Conservation (phyloP, 2,797 vertebrate genomes). For the Mus minutoides region DNA sequence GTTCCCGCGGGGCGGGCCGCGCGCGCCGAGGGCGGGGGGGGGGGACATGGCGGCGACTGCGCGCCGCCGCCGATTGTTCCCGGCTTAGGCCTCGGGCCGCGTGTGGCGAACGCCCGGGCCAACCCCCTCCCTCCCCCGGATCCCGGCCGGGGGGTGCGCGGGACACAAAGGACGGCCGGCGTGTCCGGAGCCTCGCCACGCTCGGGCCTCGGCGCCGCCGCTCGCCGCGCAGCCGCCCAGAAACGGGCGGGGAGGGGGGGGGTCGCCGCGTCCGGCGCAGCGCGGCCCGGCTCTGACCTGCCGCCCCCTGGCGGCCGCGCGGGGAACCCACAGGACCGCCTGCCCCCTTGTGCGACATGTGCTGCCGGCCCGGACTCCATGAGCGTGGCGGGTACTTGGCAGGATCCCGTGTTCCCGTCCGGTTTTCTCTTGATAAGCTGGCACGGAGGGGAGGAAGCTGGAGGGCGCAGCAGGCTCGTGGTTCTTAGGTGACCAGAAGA, state of each 20-base stretch:
- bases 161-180: slow-evolving; percentile 89
- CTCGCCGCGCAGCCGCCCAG: slow-evolving; percentile 76
- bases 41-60: slow-evolving; percentile 89
- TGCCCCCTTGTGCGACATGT: slow-evolving; percentile 84
- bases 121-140: slow-evolving; percentile 55
- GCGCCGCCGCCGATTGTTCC: slow-evolving; percentile 88
- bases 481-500: not conserved
- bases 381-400: slow-evolving; percentile 79
- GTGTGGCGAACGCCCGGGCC: slow-evolving; percentile 74
- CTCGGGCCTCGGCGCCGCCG: slow-evolving; percentile 86
- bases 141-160: slow-evolving; percentile 81
- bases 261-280: slow-evolving; percentile 75
- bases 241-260: slow-evolving; percentile 28
- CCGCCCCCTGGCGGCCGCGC: slow-evolving; percentile 73
- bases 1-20: slow-evolving; percentile 84
- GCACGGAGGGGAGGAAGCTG: not conserved
- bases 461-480: not conserved
- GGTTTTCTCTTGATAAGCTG: slow-evolving; percentile 63
- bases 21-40: slow-evolving; percentile 86
- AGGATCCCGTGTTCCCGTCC: not conserved
- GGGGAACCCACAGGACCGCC: slow-evolving; percentile 60
- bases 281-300: slow-evolving; percentile 79
- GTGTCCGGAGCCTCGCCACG: slow-evolving; percentile 77
- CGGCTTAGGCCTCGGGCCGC: slow-evolving; percentile 86
- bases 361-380: slow-evolving; percentile 78